Base-by-base conservation (phyloP, 64 coral and sea anemone species). In the Stylophora pistillata region DNA sequence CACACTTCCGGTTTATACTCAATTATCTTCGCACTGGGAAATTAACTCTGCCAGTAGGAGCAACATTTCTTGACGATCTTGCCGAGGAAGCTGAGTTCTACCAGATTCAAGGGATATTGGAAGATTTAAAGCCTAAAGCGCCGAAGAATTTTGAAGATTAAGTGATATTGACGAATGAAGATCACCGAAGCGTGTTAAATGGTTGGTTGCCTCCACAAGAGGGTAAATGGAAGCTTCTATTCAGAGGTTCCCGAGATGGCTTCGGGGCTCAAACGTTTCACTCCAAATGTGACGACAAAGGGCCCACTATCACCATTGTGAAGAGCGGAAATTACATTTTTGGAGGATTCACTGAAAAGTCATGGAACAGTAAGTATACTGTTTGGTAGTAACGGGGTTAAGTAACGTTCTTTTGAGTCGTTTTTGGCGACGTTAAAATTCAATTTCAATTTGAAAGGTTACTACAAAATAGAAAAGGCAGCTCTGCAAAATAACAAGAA, bases 241-340 rank as follows among this genome's bases (percentile, higher is more conserved):
- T 74, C 32, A 30, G 72, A 34, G 72, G 30, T 74, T 74, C 72
- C 20, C 72, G 31, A 52, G 72, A 74, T 74, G 72, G 72, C 32
- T 74, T 74, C 5, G 72, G 30, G 2, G 28, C 12, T 74, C 5
- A 15, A 74, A 0, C 32, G 1, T 74, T 74, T 47, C 72, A 74
- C 32, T 41, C 30, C 12, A 47, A 74, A 74, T 74, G 72, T 18
- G 30, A 74, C 31, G 47, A 74, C 72, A 0, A 74, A 21, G 72
- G 72, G 0, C 72, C 72, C 2, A 74, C 72, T 0, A 1, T 74
- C 0, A 41, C 31, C 32, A 33, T 74, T 41, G 72, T 74, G 32
- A 17, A 74, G 47, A 74, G 31, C 47, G 13, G 72, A 37, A 15
- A 18, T 15, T 7, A 74, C 30, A 74, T 74, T 47, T 74, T 47